Percentiles rank a stretch among this genome's conserved stretches.
Evolutionary conservation across 30 jellyfish, hydroid and myxozoan species (phyloP).

Genomic region (Aurelia sp.): DNA sequence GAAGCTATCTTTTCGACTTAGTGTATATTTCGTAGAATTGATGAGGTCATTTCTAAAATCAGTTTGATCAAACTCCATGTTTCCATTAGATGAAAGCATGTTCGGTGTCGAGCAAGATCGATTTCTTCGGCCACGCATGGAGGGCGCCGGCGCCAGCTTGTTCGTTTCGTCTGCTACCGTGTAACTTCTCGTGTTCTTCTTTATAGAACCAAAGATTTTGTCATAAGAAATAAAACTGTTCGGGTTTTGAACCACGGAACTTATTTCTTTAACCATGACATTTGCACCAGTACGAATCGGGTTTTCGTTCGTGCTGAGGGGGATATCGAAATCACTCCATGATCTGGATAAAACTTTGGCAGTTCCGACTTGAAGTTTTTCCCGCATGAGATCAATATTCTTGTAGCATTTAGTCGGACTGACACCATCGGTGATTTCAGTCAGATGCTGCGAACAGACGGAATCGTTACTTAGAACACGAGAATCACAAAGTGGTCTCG

Average conservation of each 20-base stretch:
- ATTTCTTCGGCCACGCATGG: not conserved
- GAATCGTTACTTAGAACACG: not conserved
- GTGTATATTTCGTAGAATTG: not conserved
- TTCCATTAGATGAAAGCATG: constrained; percentile 2
- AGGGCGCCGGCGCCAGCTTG: not conserved
- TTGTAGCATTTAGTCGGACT: constrained; percentile 17
- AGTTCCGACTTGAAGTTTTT: constrained; percentile 52
- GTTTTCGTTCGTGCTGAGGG: not conserved
- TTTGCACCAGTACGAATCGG: constrained; percentile 22
- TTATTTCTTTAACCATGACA: constrained; percentile 47
- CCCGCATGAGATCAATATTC: constrained; percentile 45
- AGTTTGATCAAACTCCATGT: not conserved
- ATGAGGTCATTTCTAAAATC: not conserved
- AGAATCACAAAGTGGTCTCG: not conserved
- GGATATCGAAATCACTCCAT: constrained; percentile 19
- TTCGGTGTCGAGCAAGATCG: constrained; percentile 37
- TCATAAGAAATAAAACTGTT: constrained; percentile 6
- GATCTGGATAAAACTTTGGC: constrained; percentile 72
- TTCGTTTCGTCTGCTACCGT: not conserved
- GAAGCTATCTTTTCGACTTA: constrained; percentile 67
- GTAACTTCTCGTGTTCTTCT: not conserved
- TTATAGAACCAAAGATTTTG: constrained; percentile 12
- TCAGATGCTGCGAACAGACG: not conserved
- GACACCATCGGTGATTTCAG: not conserved
- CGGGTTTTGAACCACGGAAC: constrained; percentile 17